Evolutionary conservation across 1,140 invertebrate species (phyloP).

Genomic region (Portunus trituberculatus): DNA sequence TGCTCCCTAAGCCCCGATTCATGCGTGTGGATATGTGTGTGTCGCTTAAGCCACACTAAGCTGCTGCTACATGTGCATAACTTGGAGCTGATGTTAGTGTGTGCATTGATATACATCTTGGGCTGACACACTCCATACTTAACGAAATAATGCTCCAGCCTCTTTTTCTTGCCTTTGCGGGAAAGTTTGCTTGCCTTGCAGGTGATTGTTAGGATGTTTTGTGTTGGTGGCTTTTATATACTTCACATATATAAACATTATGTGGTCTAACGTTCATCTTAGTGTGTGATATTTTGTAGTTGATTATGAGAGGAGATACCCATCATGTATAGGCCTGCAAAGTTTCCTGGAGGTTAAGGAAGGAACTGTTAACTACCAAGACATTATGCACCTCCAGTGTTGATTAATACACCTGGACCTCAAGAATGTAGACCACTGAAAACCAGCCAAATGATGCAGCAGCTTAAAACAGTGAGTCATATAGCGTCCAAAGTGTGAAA

Average conservation of each 20-base stretch:
- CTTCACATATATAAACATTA: slow-evolving; percentile 69
- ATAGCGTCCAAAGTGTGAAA: slow-evolving; percentile 74
- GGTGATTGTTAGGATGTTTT: slow-evolving; percentile 76
- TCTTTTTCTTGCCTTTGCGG: slow-evolving; percentile 63
- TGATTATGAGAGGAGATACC: slow-evolving; percentile 62
- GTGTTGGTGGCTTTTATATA: slow-evolving; percentile 75
- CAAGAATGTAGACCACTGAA: slow-evolving; percentile 66
- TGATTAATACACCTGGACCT: slow-evolving; percentile 56
- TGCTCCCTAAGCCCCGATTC: slow-evolving; percentile 73
- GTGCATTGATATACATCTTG: slow-evolving; percentile 64
- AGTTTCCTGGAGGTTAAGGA: slow-evolving; percentile 71
- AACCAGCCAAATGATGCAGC: slow-evolving; percentile 69
- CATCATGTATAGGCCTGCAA: slow-evolving; percentile 72
- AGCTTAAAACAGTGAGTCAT: slow-evolving; percentile 69
- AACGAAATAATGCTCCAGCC: slow-evolving; percentile 61
- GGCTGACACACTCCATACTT: slow-evolving; percentile 61
- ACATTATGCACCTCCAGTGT: slow-evolving; percentile 70
- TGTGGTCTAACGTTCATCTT: slow-evolving; percentile 70
- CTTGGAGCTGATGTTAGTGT: slow-evolving; percentile 67
- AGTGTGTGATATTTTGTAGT: slow-evolving; percentile 72
- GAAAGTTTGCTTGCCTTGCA: slow-evolving; percentile 75
- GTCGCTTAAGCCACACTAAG: slow-evolving; percentile 68
- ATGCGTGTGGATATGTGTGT: slow-evolving; percentile 72
- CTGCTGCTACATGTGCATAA: slow-evolving; percentile 69
- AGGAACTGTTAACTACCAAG: slow-evolving; percentile 54